Evolutionary conservation across 2,113 vertebrate genomes (phyloP), one percentile per base, ranked within the genome.

Genomic region (Falco punctatus): DNA sequence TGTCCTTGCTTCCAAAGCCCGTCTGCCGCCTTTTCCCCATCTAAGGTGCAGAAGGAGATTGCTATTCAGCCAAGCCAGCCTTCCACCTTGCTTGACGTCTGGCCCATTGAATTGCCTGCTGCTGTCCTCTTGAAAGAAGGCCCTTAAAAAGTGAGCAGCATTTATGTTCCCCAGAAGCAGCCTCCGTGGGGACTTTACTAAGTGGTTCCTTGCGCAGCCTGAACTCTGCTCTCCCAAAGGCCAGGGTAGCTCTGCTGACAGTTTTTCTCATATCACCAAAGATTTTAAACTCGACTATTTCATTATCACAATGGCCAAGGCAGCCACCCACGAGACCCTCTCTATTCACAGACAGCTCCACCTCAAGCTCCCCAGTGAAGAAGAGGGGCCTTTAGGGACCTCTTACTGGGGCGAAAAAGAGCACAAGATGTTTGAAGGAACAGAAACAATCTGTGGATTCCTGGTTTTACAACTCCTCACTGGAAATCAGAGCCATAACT

Each of bases 281-380:
- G 52, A 27, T 32, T 49, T 77, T 51, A 55, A 84, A 66, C 24
- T 61, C 27, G 13, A n/a, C 20, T 33, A 5, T 61, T 55, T 71
- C n/a, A 27, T 33, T 5, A 77, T 46, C 20, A 23, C 13, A 7
- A 13, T 44, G 40, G 28, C 52, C 32, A 66, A 33, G 74, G 40
- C 15, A 61, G 73, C 32, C 62, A 71, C 24, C 2, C 61, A 59
- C 0, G 0, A 70, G 55, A 58, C 15, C 33, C 6, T 11, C 18
- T 52, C 32, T 42, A 2, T 70, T 73, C 44, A 38, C 27, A 78
- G 27, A 40, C 32, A 48, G 7, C 23, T 81, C 52, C 32, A 92
- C 7, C 11, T 23, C 62, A 35, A 32, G 38, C 30, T 59, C 38
- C 65, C 20, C 49, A 24, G 5, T 44, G 38, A 82, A 64, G 52